Conservation (phyloP, 1,140 invertebrate genomes). For the Agrypnia vestita region DNA sequence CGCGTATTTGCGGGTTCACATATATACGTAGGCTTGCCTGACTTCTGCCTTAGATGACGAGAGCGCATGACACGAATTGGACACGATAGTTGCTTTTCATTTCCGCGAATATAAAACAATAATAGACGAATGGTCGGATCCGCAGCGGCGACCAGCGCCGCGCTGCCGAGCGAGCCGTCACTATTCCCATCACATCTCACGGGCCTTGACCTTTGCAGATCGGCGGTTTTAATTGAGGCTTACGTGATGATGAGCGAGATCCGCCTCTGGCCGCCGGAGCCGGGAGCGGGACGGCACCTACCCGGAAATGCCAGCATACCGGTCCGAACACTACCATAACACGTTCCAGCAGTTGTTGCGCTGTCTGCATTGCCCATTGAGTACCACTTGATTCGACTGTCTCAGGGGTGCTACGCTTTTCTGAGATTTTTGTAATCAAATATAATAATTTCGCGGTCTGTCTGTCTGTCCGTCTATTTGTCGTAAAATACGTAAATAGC, state of each 20-base stretch:
- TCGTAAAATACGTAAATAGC: too few species aligned
- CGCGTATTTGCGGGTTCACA: too few species aligned
- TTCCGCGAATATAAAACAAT: too few species aligned
- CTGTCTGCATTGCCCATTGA: background rate
- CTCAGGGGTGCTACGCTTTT: constrained; percentile 1
- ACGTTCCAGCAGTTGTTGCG: constrained; percentile 4
- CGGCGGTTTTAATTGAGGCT: constrained; percentile 40
- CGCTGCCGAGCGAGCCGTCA: constrained; percentile 11
- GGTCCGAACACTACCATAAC: constrained; percentile 19
- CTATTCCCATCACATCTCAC: constrained; percentile 6
- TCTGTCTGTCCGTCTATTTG: too few species aligned
- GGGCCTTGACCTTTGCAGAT: constrained; percentile 41
- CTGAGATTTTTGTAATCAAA: too few species aligned
- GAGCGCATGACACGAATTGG: too few species aligned
- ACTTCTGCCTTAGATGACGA: too few species aligned
- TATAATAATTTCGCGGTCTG: too few species aligned
- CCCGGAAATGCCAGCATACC: constrained; percentile 43
- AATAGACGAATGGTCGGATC: background rate
- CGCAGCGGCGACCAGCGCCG: background rate
- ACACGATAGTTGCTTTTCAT: too few species aligned
- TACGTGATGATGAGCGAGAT: constrained; percentile 41
- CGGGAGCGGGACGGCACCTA: constrained; percentile 19
- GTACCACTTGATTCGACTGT: constrained; percentile 5
- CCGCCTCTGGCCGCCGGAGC: constrained; percentile 5
- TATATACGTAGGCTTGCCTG: too few species aligned